A percentile compares a stretch with the other conserved stretches of the same genome.
These are phyloP conservation scores for Drosophila anomalipes DNA, from an alignment of 2,888 invertebrate genomes.

Conservation along the genomic window DNA sequence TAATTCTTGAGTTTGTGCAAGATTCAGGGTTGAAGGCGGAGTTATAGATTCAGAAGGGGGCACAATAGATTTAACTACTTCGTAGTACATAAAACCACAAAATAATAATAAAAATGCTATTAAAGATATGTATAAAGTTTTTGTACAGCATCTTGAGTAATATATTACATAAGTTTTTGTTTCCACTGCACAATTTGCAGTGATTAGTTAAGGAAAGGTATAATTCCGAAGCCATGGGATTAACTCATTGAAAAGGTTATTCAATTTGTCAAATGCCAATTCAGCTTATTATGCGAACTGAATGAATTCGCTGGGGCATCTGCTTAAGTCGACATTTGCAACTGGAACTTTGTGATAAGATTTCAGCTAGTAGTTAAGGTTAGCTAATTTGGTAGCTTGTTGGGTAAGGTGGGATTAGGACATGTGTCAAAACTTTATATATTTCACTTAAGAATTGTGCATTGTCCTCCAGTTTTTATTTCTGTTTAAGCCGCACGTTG, in stretches of 20 bases:
- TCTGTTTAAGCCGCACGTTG: slow-evolving; percentile 24
- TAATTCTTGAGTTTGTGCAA: background rate
- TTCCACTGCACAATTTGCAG: background rate
- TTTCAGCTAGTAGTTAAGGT: background rate
- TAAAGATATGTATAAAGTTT: background rate
- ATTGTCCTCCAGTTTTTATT: background rate
- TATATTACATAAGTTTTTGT: background rate
- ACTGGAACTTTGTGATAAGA: slow-evolving; percentile 1
- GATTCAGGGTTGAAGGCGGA: background rate
- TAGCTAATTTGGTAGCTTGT: background rate
- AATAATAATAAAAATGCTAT: background rate
- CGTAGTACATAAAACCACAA: too few species aligned
- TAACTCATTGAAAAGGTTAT: background rate
- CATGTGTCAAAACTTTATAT: slow-evolving; percentile 38
- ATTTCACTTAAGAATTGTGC: slow-evolving; percentile 41
- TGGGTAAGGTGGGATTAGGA: background rate
- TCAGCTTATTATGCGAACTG: background rate
- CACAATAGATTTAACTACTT: background rate
- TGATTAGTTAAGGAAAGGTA: background rate
- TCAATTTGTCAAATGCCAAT: slow-evolving; percentile 4
- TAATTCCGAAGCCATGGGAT: background rate
- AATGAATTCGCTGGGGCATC: background rate
- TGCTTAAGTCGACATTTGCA: background rate
- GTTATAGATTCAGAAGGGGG: background rate
- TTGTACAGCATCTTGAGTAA: background rate